Conservation (phyloP, 2,797 vertebrate species). For the Hydrolagus colliei region DNA sequence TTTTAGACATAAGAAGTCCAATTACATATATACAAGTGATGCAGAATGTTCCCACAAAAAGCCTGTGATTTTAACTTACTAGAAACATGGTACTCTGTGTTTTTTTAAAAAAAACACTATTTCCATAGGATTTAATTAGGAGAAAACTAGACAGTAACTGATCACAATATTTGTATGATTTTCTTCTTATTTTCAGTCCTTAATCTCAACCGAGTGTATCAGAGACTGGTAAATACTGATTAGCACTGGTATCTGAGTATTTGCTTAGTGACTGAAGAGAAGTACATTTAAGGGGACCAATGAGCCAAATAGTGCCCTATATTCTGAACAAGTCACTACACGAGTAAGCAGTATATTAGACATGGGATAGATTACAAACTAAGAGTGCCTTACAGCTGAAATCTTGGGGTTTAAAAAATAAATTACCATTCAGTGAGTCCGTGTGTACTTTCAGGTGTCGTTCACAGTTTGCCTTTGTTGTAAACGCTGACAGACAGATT, state of each 20-base stretch:
- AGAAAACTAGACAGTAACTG: background rate
- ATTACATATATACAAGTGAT: no score
- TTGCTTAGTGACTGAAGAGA: no score
- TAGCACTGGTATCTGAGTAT: background rate
- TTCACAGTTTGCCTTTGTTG: slow-evolving; percentile 97
- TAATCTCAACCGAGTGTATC: background rate
- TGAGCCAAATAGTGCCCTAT: background rate
- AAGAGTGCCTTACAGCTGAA: background rate
- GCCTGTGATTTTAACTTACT: background rate
- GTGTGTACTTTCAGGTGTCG: slow-evolving; percentile 96
- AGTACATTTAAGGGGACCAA: no score
- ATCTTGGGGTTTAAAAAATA: slow-evolving; percentile 7
- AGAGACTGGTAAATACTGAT: background rate
- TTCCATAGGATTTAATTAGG: background rate
- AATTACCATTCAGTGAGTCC: slow-evolving; percentile 76
- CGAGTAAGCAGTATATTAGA: background rate
- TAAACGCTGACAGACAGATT: slow-evolving; percentile 93
- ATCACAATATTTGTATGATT: background rate
- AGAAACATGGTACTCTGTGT: background rate
- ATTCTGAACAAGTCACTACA: background rate
- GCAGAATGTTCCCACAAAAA: background rate
- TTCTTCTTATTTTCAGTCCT: background rate
- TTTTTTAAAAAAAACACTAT: background rate
- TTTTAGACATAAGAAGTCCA: no score
- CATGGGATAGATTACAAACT: background rate